These are phyloP conservation scores for Moxostoma hubbsi DNA, from an alignment of 2,797 vertebrate genomes.

Conservation along the genomic window DNA sequence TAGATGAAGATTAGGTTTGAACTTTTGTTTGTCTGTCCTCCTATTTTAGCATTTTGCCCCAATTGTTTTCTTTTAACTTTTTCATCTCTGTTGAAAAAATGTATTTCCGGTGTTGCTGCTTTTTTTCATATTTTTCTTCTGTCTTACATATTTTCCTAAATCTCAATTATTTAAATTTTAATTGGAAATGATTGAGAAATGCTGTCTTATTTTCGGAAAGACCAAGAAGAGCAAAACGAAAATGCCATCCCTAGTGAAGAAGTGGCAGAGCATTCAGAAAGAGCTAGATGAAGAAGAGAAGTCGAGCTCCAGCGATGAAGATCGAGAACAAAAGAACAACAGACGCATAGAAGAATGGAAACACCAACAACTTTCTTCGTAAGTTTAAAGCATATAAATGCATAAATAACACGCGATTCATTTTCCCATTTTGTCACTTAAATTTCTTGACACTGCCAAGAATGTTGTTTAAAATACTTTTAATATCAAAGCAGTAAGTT, in stretches of 20 bases:
- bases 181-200: not conserved
- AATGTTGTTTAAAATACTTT: too few species aligned
- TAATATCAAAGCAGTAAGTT: too few species aligned
- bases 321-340: slow-evolving; percentile 85
- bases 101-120: not conserved
- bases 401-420: too few species aligned
- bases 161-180: too few species aligned
- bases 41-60: not conserved
- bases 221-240: slow-evolving; percentile 95
- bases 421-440: too few species aligned
- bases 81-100: too few species aligned
- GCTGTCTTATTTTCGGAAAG: slow-evolving; percentile 62
- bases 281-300: slow-evolving; percentile 97
- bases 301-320: slow-evolving; percentile 94
- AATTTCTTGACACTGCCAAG: too few species aligned
- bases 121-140: not conserved
- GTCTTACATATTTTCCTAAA: too few species aligned
- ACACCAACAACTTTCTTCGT: slow-evolving; percentile 91
- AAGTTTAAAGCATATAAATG: slow-evolving; percentile 43
- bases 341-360: slow-evolving; percentile 95
- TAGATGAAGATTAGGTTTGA: too few species aligned
- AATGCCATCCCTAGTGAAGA: slow-evolving; percentile 96
- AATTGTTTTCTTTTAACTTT: too few species aligned
- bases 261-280: slow-evolving; percentile 98
- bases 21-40: too few species aligned